Evolutionary conservation across 2,888 invertebrate genomes (phyloP).

Genomic region (Cryptophagus acutangulus): DNA sequence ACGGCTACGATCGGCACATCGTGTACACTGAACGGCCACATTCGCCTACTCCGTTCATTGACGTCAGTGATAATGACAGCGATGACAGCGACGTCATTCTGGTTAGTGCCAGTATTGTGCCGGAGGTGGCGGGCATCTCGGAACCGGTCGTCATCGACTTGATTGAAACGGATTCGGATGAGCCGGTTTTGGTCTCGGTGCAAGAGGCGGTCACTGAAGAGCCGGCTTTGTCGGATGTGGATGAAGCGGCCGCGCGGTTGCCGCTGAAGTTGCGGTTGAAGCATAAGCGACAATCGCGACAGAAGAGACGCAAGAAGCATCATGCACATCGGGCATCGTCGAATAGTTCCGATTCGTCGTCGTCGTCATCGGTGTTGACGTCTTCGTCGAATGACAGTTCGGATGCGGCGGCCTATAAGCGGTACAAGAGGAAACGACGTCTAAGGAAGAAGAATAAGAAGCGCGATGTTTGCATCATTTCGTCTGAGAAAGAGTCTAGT

Average conservation of each 20-base stretch:
- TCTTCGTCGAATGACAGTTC: too few species aligned
- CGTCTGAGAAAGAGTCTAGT: too few species aligned
- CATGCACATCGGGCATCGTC: slow-evolving; percentile 18
- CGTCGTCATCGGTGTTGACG: slow-evolving; percentile 22
- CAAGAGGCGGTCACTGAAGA: background rate
- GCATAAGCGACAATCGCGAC: slow-evolving; percentile 26
- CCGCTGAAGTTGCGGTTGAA: slow-evolving; percentile 35
- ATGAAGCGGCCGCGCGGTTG: slow-evolving; percentile 26
- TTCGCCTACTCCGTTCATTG: slow-evolving; percentile 25
- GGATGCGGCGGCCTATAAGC: too few species aligned
- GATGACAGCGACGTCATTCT: slow-evolving; percentile 43
- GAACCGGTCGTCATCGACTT: slow-evolving; percentile 36
- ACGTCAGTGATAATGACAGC: slow-evolving; percentile 38
- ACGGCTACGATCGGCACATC: slow-evolving; percentile 71
- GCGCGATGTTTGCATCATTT: background rate
- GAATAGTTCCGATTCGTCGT: slow-evolving; percentile 16
- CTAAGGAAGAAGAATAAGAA: background rate
- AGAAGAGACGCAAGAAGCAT: slow-evolving; percentile 13
- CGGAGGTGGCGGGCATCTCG: slow-evolving; percentile 21
- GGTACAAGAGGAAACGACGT: slow-evolving; percentile 16
- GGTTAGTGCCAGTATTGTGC: slow-evolving; percentile 25
- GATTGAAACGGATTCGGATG: slow-evolving; percentile 37
- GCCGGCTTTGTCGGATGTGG: slow-evolving; percentile 9
- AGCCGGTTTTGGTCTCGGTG: slow-evolving; percentile 21
- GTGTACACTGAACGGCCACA: slow-evolving; percentile 53